Base-by-base conservation (phyloP, 2,797 vertebrate genomes). In the Pteropus rufus region DNA sequence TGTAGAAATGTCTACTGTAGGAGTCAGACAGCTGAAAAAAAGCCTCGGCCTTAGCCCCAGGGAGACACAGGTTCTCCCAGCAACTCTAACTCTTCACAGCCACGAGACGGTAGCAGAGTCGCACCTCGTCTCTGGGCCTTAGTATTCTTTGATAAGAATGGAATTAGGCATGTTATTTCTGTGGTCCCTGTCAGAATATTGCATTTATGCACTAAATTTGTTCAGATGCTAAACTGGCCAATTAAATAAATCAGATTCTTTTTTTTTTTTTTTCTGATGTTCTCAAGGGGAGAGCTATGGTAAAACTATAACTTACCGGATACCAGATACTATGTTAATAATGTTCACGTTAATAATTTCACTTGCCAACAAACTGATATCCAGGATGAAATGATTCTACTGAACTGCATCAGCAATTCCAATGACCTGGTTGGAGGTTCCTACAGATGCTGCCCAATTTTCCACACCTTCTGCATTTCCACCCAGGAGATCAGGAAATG, bases 221-320 rank as follows among this genome's bases (percentile, higher is more conserved):
- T 79, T 94, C 58, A 62, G 77, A 70, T 2, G 15, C 31, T 52
- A 69, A 46, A 56, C 24, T 44, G 36, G 21, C 34, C 64, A 76
- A 16, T 87, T 90, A 93, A 93, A 73, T 65, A 15, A 95, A 85
- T 56, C 24, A 73, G 24, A 69, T 81, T 73, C 16, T 84, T 87
- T 80, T 81, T 36, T 58, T 90, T 54, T 18, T 2, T 46, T 29
- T 60, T 31, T 21, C 39, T 44, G 41, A 72, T 76, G 14, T 85
- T 77, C 70, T 86, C 24, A 5, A 46, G 26, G 21, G 5, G 1
- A 10, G 31, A 44, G 24, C 29, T 15, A 41, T 49, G 23, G 11
- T 81, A 89, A 86, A 73, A 70, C 7, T 65, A 41, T 67, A 89
- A 69, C 36, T 72, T 85, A 56, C 9, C 6, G 3, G n/a, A 67